Conservation (phyloP, 1,140 invertebrate species). For the Fopius arisanus region DNA sequence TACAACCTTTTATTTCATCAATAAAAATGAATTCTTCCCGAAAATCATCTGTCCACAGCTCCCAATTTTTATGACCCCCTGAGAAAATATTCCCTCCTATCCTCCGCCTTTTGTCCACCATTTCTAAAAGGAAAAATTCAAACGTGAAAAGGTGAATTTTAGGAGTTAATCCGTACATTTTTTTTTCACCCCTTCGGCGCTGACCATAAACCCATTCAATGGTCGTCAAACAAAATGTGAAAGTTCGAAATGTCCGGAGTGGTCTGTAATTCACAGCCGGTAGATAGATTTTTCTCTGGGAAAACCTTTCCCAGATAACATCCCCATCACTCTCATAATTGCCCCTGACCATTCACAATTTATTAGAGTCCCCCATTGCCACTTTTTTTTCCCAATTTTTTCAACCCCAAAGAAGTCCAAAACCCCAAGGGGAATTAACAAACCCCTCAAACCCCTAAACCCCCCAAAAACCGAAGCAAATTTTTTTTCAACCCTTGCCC, state of each 20-base stretch:
- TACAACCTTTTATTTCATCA: too few species aligned
- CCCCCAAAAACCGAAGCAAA: conserved; percentile 35
- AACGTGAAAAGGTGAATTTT: not conserved
- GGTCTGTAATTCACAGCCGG: not conserved
- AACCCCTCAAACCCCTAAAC: conserved; percentile 25
- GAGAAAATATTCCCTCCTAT: not conserved
- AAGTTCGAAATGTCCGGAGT: not conserved
- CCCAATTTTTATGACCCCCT: not conserved
- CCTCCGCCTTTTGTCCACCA: not conserved
- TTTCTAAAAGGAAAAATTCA: not conserved
- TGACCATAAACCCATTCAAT: not conserved
- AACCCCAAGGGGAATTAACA: conserved; percentile 30
- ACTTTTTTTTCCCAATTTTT: conserved; percentile 16
- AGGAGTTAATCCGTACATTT: not conserved
- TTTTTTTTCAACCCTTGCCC: conserved; percentile 27
- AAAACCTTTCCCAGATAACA: not conserved
- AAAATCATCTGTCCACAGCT: not conserved
- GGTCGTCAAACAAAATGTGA: not conserved
- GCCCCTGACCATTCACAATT: not conserved
- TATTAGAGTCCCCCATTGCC: not conserved
- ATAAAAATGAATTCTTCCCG: not conserved
- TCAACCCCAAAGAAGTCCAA: not conserved
- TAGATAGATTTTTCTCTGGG: not conserved
- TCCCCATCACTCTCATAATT: conserved; percentile 1
- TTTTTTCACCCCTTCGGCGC: not conserved